phyloP scores from a whole-genome alignment of 2,888 invertebrate genomes.

The Blastobasis lacticolella region DNA sequence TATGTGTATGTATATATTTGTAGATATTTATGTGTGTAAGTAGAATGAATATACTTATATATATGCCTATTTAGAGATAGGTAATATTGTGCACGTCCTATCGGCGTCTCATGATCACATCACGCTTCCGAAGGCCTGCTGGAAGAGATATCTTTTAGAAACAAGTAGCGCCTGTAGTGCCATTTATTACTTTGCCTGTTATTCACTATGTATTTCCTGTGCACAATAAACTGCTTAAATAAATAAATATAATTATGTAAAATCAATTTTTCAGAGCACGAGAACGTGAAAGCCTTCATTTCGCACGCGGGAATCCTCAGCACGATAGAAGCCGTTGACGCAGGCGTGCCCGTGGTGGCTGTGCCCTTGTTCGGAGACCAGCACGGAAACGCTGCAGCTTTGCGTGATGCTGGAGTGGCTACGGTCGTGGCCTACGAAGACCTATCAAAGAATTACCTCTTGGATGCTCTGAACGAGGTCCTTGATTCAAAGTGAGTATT shows the following conservation, averaged over 20 bases:
- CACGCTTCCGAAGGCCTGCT: too few species aligned
- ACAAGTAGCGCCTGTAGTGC: too few species aligned
- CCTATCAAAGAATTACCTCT: conserved; percentile 70
- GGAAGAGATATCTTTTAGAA: too few species aligned
- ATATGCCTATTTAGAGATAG: too few species aligned
- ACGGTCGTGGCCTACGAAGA: conserved; percentile 71
- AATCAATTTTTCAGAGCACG: conserved; percentile 70
- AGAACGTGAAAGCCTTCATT: conserved; percentile 79
- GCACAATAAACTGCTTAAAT: too few species aligned
- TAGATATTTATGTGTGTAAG: too few species aligned
- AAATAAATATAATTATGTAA: not conserved
- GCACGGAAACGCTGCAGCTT: conserved; percentile 76
- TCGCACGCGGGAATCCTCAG: conserved; percentile 81
- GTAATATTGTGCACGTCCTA: too few species aligned
- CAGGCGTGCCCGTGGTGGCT: conserved; percentile 78
- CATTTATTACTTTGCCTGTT: too few species aligned
- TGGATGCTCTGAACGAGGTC: conserved; percentile 71
- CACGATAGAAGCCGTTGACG: conserved; percentile 78
- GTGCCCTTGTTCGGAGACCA: conserved; percentile 83
- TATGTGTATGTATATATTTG: too few species aligned
- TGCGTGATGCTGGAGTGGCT: conserved; percentile 76
- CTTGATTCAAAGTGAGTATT: conserved; percentile 72
- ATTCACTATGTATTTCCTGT: too few species aligned
- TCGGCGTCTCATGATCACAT: too few species aligned
- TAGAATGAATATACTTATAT: too few species aligned